A percentile compares a stretch with the other conserved stretches of the same genome.
phyloP scores from a whole-genome alignment of 2,113 vertebrate genomes.

The Geothlypis trichas region DNA sequence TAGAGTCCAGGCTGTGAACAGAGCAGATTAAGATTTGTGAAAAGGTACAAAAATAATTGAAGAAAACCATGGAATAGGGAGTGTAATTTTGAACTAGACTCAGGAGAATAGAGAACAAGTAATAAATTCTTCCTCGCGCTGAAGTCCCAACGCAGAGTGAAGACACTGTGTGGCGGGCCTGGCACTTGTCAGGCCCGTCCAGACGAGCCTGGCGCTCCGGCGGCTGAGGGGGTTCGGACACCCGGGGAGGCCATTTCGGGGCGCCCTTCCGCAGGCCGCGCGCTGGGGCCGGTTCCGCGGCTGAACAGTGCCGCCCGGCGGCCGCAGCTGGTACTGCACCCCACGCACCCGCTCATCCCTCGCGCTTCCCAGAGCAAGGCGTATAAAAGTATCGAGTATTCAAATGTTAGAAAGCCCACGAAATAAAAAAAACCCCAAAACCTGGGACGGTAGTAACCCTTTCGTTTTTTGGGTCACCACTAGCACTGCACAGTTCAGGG shows the following conservation, averaged over 20 bases:
- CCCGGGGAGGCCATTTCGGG: too few species aligned
- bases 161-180: accelerated
- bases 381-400: neutral
- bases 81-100: neutral
- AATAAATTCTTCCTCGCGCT: neutral
- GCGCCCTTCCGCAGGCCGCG: accelerated
- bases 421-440: neutral
- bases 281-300: accelerated
- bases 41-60: neutral
- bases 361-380: neutral
- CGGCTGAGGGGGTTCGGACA: accelerated
- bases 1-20: neutral
- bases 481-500: neutral
- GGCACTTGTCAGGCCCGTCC: neutral
- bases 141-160: neutral
- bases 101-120: neutral
- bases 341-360: neutral
- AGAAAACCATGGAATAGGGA: neutral
- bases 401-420: neutral
- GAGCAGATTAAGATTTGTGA: neutral
- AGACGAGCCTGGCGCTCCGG: neutral
- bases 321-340: neutral
- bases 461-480: neutral
- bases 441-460: neutral
- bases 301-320: neutral